Evolutionary conservation across 1,140 invertebrate genomes (phyloP).

Genomic region (Brachystomella parvula): DNA sequence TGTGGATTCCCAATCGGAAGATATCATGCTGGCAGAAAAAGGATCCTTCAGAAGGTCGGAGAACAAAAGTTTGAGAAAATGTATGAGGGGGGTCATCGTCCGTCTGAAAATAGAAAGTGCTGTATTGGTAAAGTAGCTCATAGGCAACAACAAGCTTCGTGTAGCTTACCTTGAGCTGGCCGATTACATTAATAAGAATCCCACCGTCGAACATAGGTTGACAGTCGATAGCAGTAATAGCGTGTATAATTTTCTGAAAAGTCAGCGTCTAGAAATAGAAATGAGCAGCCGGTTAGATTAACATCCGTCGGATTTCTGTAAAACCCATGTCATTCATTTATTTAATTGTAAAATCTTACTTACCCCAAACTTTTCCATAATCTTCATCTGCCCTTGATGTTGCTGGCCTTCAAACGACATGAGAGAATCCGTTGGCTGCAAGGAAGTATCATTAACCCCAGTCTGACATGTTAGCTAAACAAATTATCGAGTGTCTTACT

Average conservation of each 20-base stretch:
- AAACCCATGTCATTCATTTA: not conserved
- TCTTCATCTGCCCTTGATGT: conserved; percentile 80
- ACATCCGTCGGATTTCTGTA: conserved; percentile 1
- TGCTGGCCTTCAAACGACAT: conserved; percentile 93
- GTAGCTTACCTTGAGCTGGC: conserved; percentile 74
- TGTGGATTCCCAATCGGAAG: conserved; percentile 82
- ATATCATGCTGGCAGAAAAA: conserved; percentile 89
- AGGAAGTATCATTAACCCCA: conserved; percentile 34
- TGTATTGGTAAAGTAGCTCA: not conserved
- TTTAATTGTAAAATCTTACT: conserved; percentile 44
- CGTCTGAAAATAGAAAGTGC: conserved; percentile 57
- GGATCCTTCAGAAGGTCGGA: conserved; percentile 53
- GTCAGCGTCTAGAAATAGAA: conserved; percentile 61
- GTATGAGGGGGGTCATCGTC: conserved; percentile 85
- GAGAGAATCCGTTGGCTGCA: conserved; percentile 76
- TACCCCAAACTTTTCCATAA: conserved; percentile 88
- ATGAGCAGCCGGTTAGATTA: not conserved
- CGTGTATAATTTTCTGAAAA: conserved; percentile 86
- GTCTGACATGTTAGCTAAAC: conserved; percentile 6
- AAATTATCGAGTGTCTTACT: conserved; percentile 46
- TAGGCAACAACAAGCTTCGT: not conserved
- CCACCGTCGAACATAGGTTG: conserved; percentile 94
- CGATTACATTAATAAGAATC: conserved; percentile 84
- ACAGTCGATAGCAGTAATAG: conserved; percentile 85
- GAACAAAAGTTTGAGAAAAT: conserved; percentile 82